These are phyloP conservation scores for Zootermopsis nevadensis DNA, from an alignment of 2,888 invertebrate genomes.

Conservation along the genomic window DNA sequence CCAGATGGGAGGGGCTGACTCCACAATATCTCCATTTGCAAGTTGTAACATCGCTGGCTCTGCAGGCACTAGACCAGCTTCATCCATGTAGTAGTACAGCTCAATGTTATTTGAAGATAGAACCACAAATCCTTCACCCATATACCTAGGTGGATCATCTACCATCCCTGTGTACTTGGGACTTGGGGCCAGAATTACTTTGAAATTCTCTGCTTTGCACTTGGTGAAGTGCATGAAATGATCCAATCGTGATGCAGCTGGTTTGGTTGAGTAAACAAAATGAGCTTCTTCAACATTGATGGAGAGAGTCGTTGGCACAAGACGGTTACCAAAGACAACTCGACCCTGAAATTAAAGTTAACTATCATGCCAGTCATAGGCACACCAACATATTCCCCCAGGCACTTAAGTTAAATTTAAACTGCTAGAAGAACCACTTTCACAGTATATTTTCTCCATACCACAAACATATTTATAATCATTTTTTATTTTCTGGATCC, in stretches of 20 bases:
- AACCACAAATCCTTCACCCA: slow-evolving; percentile 98
- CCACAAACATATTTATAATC: too few relatives aligned
- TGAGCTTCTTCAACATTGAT: slow-evolving; percentile 94
- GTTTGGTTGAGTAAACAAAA: slow-evolving; percentile 94
- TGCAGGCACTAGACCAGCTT: slow-evolving; percentile 88
- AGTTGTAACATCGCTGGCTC: slow-evolving; percentile 89
- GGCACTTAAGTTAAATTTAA: too few relatives aligned
- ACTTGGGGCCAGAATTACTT: slow-evolving; percentile 92
- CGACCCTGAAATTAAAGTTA: slow-evolving; percentile 74
- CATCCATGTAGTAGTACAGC: slow-evolving; percentile 97
- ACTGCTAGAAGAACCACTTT: too few relatives aligned
- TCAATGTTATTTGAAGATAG: slow-evolving; percentile 95
- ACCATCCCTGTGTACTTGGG: slow-evolving; percentile 93
- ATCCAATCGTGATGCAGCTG: slow-evolving; percentile 92
- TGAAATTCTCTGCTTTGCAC: slow-evolving; percentile 94
- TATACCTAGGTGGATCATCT: slow-evolving; percentile 94
- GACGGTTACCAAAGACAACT: slow-evolving; percentile 93
- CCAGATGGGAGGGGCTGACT: slow-evolving; percentile 94
- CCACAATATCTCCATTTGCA: slow-evolving; percentile 93
- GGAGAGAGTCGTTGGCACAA: slow-evolving; percentile 93
- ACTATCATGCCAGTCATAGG: too few relatives aligned
- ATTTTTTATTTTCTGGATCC: too few relatives aligned
- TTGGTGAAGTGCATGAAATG: slow-evolving; percentile 96
- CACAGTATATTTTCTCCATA: too few relatives aligned
- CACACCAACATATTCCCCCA: too few relatives aligned